Conservation (phyloP, 2,888 invertebrate species). For the Synergus itoensis region DNA sequence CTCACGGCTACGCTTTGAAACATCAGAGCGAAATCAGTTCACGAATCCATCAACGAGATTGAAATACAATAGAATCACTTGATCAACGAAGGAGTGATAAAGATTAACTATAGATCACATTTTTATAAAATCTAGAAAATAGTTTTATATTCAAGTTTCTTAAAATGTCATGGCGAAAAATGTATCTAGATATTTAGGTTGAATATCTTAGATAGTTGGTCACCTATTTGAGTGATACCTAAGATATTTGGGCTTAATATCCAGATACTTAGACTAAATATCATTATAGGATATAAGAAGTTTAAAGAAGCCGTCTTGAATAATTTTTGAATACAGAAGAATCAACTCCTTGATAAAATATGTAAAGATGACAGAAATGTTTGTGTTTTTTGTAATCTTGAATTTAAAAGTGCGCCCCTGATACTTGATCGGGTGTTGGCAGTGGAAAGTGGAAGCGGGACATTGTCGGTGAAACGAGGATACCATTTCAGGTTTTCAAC, state of each 20-base stretch:
- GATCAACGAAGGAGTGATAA: not conserved
- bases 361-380: not conserved
- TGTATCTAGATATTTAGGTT: no score
- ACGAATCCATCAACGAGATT: slow-evolving; percentile 46
- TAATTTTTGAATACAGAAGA: not conserved
- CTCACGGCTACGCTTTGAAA: slow-evolving; percentile 52
- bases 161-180: no score
- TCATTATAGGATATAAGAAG: no score
- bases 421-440: slow-evolving; percentile 32
- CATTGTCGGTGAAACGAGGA: slow-evolving; percentile 30
- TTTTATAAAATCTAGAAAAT: no score
- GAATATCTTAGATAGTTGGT: no score
- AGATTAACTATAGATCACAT: not conserved
- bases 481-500: slow-evolving; percentile 51
- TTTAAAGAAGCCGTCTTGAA: no score
- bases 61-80: slow-evolving; percentile 12
- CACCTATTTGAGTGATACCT: no score
- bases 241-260: no score
- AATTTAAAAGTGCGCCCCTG: slow-evolving; percentile 19
- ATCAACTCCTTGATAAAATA: not conserved
- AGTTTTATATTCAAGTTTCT: no score
- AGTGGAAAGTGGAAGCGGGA: not conserved
- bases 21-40: slow-evolving; percentile 43
- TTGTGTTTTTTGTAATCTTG: not conserved
- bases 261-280: no score